Base-by-base conservation (phyloP, 2,113 vertebrate species). In the Ctenomys sociabilis region DNA sequence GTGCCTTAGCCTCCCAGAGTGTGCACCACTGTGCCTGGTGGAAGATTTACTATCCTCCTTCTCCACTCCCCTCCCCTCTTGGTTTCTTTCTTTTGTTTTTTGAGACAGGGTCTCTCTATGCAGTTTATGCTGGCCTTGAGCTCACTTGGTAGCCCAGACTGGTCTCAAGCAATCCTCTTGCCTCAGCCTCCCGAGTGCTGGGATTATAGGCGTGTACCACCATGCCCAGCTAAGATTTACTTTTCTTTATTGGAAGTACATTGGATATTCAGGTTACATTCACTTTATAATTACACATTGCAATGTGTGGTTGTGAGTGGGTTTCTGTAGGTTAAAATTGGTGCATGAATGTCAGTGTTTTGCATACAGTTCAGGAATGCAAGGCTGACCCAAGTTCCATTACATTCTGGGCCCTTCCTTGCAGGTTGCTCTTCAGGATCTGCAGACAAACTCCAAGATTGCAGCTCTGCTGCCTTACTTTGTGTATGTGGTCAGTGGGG, bases 401-500 rank as follows among this genome's bases (percentile, higher is more conserved):
- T 2, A 30, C 24, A 45, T n/a, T 21, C 19, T 59, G 43, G 49
- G 59, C 77, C 35, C 40, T 93, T 85, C 54, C 64, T 45, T 84
- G 0, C 96, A 99, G 99, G 98, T 99, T 19, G 99, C 99, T 86
- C 98, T 99, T 77, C 98, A 99, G 95, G 99, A 99, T 97, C 98
- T 99, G 8, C 99, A 99, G 98, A 99, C 98, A 7, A 99, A 99
- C 97, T 99, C 99, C 45, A 99, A 99, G 98, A 99, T 99, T 0
- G 99, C 99, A 0, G 99, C 99, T 0, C 98, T 99, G 30, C 98
- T 99, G 49, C 99, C 99, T 0, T 99, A 99, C 97, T 99, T 99
- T 45, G 99, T 99, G 11, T 99, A 99, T 0, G 99, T 99, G 96
- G 99, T 99, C 97, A 99, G 99, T 57, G 99, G 99, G 98, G 99